Evolutionary conservation across 2,888 invertebrate species (phyloP).

Genomic region (Cheilosia scutellata): DNA sequence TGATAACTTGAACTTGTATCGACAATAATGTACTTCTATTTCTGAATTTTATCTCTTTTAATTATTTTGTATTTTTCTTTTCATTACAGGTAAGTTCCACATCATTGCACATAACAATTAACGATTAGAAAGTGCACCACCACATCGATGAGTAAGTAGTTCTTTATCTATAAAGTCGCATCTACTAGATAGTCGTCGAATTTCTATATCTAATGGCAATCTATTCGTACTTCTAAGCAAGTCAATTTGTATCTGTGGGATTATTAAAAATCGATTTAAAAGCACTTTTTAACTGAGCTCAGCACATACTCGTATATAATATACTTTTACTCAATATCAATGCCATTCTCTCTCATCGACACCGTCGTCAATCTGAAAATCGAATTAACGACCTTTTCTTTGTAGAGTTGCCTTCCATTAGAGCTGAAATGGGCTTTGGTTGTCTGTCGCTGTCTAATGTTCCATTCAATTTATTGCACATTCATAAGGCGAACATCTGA

Average conservation of each 20-base stretch:
- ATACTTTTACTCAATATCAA: conserved; percentile 48
- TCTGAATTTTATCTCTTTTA: conserved; percentile 1
- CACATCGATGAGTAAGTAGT: conserved; percentile 41
- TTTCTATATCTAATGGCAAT: conserved; percentile 16
- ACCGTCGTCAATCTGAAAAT: conserved; percentile 36
- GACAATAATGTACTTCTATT: neutral
- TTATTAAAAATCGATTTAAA: conserved; percentile 63
- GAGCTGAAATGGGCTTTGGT: conserved; percentile 32
- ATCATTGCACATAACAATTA: conserved; percentile 53
- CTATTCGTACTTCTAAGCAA: conserved; percentile 2
- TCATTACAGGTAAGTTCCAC: conserved; percentile 70
- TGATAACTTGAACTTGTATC: neutral
- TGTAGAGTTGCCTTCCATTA: conserved; percentile 29
- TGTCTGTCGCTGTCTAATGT: conserved; percentile 32
- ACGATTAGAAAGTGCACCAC: conserved; percentile 61
- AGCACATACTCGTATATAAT: neutral
- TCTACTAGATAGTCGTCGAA: conserved; percentile 8
- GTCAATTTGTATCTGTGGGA: conserved; percentile 47
- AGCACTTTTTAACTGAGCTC: neutral
- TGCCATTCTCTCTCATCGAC: conserved; percentile 7
- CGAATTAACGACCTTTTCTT: conserved; percentile 52
- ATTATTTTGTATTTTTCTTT: conserved; percentile 27
- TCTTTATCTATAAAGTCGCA: conserved; percentile 20
- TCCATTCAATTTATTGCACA: conserved; percentile 61
- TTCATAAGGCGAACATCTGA: conserved; percentile 41